phyloP scores from a whole-genome alignment of 2,888 invertebrate genomes.

The Melipona bicolor region DNA sequence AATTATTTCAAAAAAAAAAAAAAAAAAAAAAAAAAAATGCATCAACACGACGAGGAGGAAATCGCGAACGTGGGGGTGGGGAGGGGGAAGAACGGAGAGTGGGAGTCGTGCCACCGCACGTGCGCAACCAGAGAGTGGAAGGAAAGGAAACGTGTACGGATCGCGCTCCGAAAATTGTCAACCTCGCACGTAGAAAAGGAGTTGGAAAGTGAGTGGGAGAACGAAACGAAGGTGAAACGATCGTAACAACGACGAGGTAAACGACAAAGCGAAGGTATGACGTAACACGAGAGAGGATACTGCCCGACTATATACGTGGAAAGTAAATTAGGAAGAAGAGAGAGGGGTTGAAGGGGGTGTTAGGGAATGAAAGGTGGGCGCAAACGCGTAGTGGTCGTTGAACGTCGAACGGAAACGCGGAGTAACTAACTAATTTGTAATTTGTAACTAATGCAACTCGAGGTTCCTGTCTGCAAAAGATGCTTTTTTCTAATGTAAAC shows the following conservation, averaged over 20 bases:
- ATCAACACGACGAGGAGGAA: background rate
- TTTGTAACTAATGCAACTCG: slow-evolving; percentile 78
- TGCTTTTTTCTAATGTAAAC: slow-evolving; percentile 81
- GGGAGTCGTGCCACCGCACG: background rate
- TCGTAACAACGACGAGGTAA: slow-evolving; percentile 6
- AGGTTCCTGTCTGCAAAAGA: slow-evolving; percentile 82
- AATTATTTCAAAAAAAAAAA: background rate
- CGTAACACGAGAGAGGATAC: slow-evolving; percentile 6
- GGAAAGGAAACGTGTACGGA: slow-evolving; percentile 16
- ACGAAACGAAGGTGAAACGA: background rate
- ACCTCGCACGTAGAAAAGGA: background rate
- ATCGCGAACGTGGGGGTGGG: background rate
- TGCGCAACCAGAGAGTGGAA: background rate
- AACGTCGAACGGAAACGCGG: slow-evolving; percentile 65
- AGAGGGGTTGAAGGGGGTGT: slow-evolving; percentile 19
- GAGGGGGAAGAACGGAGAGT: background rate
- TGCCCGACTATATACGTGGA: slow-evolving; percentile 16
- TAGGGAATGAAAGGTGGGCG: slow-evolving; percentile 27
- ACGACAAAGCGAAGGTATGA: slow-evolving; percentile 5
- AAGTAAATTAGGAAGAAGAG: slow-evolving; percentile 26
- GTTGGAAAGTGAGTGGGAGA: background rate
- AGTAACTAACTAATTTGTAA: slow-evolving; percentile 81
- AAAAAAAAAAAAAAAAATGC: background rate
- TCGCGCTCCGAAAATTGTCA: slow-evolving; percentile 30
- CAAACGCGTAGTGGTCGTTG: slow-evolving; percentile 48